A percentile compares a stretch with the other conserved stretches of the same genome.
These are phyloP conservation scores for Cryptotermes secundus DNA, from an alignment of 1,140 invertebrate genomes.

Conservation along the genomic window DNA sequence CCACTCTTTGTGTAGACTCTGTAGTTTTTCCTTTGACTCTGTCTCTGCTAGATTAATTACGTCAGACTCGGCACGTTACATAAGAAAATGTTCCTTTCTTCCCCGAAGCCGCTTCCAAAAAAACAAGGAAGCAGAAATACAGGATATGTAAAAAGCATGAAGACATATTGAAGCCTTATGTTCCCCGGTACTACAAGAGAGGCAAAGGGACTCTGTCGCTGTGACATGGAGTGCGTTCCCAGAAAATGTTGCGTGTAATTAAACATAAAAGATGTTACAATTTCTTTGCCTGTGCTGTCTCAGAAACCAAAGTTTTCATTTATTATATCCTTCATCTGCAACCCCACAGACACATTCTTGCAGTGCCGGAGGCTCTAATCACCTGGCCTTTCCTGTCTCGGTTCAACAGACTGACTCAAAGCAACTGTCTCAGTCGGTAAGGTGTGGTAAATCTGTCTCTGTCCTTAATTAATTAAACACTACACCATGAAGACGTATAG, in stretches of 20 bases:
- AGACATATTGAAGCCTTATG: neutral
- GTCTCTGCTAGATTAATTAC: neutral
- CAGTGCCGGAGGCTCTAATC: neutral
- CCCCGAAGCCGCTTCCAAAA: neutral
- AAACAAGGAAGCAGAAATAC: neutral
- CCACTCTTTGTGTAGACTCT: too few species aligned
- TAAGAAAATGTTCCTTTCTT: neutral
- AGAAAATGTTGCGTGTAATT: neutral
- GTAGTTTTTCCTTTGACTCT: neutral
- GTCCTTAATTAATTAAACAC: too few species aligned
- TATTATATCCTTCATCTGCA: neutral
- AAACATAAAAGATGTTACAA: neutral
- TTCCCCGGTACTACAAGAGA: neutral
- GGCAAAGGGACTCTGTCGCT: neutral
- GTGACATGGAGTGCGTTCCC: neutral
- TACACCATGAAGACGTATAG: too few species aligned
- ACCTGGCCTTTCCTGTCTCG: neutral
- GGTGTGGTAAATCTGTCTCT: too few species aligned
- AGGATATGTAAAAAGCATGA: neutral
- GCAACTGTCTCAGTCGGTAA: too few species aligned
- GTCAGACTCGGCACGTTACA: neutral
- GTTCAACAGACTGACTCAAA: too few species aligned
- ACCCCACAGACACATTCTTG: neutral
- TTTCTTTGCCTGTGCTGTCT: neutral
- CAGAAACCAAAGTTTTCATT: neutral